These are phyloP conservation scores for Gobionotothen gibberifrons DNA, from an alignment of 2,797 vertebrate genomes.

Conservation along the genomic window DNA sequence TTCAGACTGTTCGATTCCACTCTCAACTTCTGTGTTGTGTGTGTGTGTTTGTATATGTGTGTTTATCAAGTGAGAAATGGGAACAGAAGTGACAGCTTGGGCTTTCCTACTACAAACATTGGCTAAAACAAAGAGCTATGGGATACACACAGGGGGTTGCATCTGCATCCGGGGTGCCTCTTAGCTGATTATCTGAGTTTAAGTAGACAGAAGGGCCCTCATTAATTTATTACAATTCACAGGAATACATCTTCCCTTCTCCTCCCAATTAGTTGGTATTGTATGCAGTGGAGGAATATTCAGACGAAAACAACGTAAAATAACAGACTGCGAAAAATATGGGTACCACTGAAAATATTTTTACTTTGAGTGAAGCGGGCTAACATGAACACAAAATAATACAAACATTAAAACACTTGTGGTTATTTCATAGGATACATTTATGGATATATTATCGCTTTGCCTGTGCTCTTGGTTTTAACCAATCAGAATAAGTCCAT, in stretches of 20 bases:
- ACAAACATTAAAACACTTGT: not conserved
- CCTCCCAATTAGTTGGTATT: conserved; percentile 78
- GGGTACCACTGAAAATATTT: not conserved
- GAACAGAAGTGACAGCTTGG: conserved; percentile 75
- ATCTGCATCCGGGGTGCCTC: conserved; percentile 71
- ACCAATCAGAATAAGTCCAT: conserved; percentile 10
- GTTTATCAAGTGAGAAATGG: conserved; percentile 46
- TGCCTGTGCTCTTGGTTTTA: not conserved
- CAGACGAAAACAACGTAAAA: conserved; percentile 8
- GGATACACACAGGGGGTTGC: conserved; percentile 51
- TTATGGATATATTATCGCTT: not conserved
- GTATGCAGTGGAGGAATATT: conserved; percentile 28
- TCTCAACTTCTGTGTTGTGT: conserved; percentile 57
- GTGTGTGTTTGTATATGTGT: conserved; percentile 16
- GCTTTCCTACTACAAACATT: conserved; percentile 73
- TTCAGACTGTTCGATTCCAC: conserved; percentile 53
- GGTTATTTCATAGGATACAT: conserved; percentile 8
- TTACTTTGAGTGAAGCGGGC: not conserved
- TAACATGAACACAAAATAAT: not conserved
- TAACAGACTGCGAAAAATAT: conserved; percentile 5
- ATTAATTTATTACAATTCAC: conserved; percentile 88
- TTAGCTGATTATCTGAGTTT: conserved; percentile 79
- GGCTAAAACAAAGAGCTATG: conserved; percentile 72
- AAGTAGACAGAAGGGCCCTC: conserved; percentile 77
- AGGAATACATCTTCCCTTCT: conserved; percentile 80